These are phyloP conservation scores for Rhyacichthys aspro DNA, from an alignment of 2,797 vertebrate species.

Conservation along the genomic window DNA sequence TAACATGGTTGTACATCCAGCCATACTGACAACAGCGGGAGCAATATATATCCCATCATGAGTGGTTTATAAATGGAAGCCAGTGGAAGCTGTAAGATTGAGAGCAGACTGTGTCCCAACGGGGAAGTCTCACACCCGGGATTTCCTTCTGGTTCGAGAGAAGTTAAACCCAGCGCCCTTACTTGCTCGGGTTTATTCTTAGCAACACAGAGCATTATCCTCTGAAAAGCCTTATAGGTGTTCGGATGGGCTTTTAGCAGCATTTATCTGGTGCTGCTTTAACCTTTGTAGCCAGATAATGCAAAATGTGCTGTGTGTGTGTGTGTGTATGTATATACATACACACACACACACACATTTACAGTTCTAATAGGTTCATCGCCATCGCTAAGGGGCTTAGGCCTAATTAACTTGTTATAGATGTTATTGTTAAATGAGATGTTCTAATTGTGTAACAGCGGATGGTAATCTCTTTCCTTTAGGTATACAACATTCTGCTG, in stretches of 20 bases:
- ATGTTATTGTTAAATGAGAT: no score
- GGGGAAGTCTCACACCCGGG: slow-evolving; percentile 6
- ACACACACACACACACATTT: no score
- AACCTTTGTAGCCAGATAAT: slow-evolving; percentile 14
- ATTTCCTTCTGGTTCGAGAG: slow-evolving; percentile 13
- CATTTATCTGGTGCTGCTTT: slow-evolving; percentile 27
- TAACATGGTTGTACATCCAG: slow-evolving; percentile 50
- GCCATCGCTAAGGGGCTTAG: no score
- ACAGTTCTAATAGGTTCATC: no score
- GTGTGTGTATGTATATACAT: no score
- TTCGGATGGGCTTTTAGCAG: slow-evolving; percentile 33
- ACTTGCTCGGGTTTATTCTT: background rate
- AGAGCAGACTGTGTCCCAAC: background rate
- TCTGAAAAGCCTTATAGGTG: slow-evolving; percentile 21
- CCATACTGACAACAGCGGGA: slow-evolving; percentile 38
- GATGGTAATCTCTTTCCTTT: no score
- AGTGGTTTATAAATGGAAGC: slow-evolving; percentile 52
- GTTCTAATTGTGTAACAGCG: no score
- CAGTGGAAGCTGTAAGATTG: background rate
- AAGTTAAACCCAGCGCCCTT: slow-evolving; percentile 1
- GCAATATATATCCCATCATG: slow-evolving; percentile 48
- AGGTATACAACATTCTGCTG: no score
- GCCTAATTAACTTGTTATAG: no score
- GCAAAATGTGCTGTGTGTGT: background rate
- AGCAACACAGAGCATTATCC: slow-evolving; percentile 32